Conservation (phyloP, 2,888 invertebrate species). For the Patella pellucida region DNA sequence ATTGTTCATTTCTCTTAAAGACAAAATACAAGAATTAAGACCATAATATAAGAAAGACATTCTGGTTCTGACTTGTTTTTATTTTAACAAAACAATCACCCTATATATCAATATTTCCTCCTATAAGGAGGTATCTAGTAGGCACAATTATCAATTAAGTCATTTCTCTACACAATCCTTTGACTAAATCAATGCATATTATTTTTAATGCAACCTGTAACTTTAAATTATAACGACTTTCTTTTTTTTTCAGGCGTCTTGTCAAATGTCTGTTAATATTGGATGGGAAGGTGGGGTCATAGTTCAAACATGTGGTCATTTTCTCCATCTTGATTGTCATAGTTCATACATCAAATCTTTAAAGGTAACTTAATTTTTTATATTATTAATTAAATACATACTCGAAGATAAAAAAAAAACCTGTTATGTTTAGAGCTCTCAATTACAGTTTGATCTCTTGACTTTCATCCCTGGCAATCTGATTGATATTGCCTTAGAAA, state of each 20-base stretch:
- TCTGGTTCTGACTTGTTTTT: too few relatives aligned
- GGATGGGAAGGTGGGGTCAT: conserved; percentile 80
- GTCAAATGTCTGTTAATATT: conserved; percentile 61
- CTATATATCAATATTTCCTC: too few relatives aligned
- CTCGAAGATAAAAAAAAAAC: background rate
- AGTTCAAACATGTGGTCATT: conserved; percentile 96
- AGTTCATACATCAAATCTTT: conserved; percentile 90
- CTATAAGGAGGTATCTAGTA: too few relatives aligned
- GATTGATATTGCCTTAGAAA: too few relatives aligned
- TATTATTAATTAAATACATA: background rate
- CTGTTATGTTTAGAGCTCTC: background rate
- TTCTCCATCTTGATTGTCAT: conserved; percentile 94
- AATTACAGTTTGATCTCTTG: background rate
- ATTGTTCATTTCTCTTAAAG: too few relatives aligned
- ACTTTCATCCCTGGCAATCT: too few relatives aligned
- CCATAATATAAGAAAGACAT: too few relatives aligned
- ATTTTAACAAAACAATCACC: too few relatives aligned
- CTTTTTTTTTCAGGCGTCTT: conserved; percentile 48
- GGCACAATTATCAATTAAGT: too few relatives aligned
- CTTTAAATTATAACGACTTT: background rate
- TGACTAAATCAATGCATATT: background rate
- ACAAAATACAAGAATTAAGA: too few relatives aligned
- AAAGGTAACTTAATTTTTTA: conserved; percentile 69
- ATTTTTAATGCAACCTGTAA: background rate
- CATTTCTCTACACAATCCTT: too few relatives aligned